Percentiles rank a stretch among this genome's conserved stretches.
phyloP scores from a whole-genome alignment of 2,797 vertebrate species.

The Arctocebus calabarensis region DNA sequence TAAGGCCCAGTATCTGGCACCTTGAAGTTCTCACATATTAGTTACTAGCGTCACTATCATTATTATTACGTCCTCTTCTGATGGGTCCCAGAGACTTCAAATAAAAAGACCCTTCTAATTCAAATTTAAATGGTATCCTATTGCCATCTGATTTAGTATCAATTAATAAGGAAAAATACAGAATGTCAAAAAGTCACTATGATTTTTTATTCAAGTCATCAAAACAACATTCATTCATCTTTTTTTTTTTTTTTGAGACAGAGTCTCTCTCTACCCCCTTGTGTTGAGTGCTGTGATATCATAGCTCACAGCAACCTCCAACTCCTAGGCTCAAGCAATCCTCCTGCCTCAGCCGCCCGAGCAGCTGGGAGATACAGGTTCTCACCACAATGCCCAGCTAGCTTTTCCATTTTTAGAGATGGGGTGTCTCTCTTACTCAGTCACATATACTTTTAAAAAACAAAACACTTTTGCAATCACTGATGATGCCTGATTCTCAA shows the following conservation, averaged over 20 bases:
- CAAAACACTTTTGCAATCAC: background rate
- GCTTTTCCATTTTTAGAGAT: no score
- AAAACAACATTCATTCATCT: background rate
- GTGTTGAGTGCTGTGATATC: no score
- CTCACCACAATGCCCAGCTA: no score
- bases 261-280: no score
- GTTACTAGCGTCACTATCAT: background rate
- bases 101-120: background rate
- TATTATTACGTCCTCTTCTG: background rate
- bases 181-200: background rate
- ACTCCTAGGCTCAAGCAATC: no score
- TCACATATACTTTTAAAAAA: background rate
- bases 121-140: background rate
- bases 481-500: background rate
- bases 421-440: no score
- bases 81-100: background rate
- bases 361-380: no score
- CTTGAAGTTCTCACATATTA: background rate
- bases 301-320: no score
- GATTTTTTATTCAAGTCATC: conserved; percentile 6
- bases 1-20: background rate
- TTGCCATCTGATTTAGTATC: background rate
- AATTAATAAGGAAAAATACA: background rate
- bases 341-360: no score
- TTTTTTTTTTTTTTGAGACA: no score